These are phyloP conservation scores for Mimachlamys varia DNA, from an alignment of 2,888 invertebrate genomes.

Conservation along the genomic window DNA sequence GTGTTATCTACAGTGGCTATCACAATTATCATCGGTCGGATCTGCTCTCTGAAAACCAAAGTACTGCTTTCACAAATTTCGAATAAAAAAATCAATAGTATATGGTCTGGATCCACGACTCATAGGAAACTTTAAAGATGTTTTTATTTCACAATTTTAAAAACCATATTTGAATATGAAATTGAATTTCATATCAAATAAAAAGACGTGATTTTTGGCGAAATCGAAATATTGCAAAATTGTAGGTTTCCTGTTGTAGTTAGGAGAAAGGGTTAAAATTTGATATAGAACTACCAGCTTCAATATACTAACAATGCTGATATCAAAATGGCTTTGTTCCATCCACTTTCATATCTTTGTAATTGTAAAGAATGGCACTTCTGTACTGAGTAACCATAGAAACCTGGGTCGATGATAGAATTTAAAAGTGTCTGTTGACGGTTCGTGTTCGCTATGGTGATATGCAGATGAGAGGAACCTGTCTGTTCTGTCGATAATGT, in stretches of 20 bases:
- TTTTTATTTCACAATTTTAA: too few species aligned
- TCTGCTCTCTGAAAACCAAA: neutral
- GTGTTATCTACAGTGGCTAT: too few species aligned
- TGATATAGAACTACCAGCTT: neutral
- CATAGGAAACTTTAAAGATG: neutral
- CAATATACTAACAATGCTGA: neutral
- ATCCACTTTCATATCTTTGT: neutral
- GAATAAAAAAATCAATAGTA: constrained; percentile 9
- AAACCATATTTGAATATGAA: neutral
- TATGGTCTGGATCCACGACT: neutral
- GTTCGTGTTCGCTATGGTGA: neutral
- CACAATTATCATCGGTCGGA: neutral
- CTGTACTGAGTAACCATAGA: neutral
- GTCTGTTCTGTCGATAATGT: too few species aligned
- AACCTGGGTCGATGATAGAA: neutral
- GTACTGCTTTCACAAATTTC: neutral
- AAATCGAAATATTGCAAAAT: neutral
- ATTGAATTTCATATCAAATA: neutral
- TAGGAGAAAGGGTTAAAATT: neutral
- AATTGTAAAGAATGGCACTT: neutral
- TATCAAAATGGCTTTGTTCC: neutral
- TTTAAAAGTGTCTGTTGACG: neutral
- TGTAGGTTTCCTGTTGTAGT: neutral
- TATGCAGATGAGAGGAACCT: neutral
- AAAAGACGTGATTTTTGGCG: neutral